phyloP scores from a whole-genome alignment of 2,797 vertebrate species.

The Acrossocheilus fasciatus region DNA sequence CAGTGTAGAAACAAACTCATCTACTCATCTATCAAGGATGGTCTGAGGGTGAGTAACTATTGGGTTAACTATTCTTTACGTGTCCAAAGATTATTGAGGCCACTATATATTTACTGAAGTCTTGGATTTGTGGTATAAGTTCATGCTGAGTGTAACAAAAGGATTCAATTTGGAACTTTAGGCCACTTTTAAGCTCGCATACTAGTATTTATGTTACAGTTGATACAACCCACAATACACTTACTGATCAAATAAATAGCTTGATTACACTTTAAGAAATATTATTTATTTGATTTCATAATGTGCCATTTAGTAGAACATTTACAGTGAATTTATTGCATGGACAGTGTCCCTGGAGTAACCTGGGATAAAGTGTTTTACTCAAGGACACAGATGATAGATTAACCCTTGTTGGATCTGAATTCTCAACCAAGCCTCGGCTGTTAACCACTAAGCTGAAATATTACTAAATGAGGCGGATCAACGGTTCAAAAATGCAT shows the following conservation, averaged over 20 bases:
- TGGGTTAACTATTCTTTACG: neutral
- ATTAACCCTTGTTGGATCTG: neutral
- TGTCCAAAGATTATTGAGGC: neutral
- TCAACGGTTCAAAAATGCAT: neutral
- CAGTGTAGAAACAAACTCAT: neutral
- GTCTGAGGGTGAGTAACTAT: neutral
- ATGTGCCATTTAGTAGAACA: neutral
- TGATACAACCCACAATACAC: neutral
- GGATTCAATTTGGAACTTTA: neutral
- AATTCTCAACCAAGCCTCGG: neutral
- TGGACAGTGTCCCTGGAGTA: neutral
- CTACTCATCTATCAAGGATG: neutral
- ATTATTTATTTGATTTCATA: neutral
- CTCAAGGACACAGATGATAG: neutral
- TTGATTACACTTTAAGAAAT: neutral
- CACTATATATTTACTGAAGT: neutral
- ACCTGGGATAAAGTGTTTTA: constrained; percentile 3
- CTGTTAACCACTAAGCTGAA: neutral
- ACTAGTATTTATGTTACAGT: neutral
- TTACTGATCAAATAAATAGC: neutral
- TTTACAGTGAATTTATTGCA: neutral
- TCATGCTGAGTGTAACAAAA: neutral
- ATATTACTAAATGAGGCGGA: neutral
- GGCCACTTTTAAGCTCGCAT: neutral
- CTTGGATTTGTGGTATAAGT: neutral